A percentile compares a stretch with the other conserved stretches of the same genome.
Conservation (phyloP, 1,140 invertebrate species). For the Hylaeus anthracinus region DNA sequence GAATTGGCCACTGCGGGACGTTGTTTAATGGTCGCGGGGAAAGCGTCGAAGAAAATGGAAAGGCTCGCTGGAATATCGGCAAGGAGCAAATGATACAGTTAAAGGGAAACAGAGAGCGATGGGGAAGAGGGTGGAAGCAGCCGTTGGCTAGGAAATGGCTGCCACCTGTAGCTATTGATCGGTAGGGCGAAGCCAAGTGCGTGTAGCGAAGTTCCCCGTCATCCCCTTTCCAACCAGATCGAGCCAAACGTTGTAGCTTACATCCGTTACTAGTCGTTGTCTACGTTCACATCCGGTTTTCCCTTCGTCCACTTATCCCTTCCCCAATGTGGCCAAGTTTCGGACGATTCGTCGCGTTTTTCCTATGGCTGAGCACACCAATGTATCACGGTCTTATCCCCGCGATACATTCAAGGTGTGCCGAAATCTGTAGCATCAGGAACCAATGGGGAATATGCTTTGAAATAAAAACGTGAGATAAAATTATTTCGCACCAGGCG, state of each 20-base stretch:
- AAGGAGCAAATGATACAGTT: constrained; percentile 43
- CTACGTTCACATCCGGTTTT: constrained; percentile 11
- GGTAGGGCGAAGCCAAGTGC: constrained; percentile 74
- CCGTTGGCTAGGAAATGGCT: constrained; percentile 79
- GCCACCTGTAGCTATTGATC: constrained; percentile 82
- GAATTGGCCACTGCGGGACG: too few relatives aligned
- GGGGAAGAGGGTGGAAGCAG: constrained; percentile 39
- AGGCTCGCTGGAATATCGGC: constrained; percentile 11
- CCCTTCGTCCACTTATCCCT: background rate
- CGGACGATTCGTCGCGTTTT: background rate
- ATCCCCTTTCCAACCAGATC: constrained; percentile 26
- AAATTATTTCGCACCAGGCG: too few relatives aligned
- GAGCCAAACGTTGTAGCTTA: constrained; percentile 42
- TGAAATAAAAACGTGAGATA: too few relatives aligned
- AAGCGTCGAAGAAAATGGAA: too few relatives aligned
- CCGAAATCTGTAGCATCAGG: too few relatives aligned
- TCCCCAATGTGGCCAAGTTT: background rate
- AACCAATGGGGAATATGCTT: too few relatives aligned
- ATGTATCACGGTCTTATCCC: background rate
- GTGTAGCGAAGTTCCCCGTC: constrained; percentile 64
- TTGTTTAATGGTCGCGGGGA: too few relatives aligned
- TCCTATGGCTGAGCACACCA: background rate
- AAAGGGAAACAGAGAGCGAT: constrained; percentile 42
- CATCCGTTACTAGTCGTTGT: constrained; percentile 40
- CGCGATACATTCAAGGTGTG: too few relatives aligned